A percentile compares a stretch with the other conserved stretches of the same genome.
Conservation (phyloP, 2,797 vertebrate species). For the Rhinella marina region DNA sequence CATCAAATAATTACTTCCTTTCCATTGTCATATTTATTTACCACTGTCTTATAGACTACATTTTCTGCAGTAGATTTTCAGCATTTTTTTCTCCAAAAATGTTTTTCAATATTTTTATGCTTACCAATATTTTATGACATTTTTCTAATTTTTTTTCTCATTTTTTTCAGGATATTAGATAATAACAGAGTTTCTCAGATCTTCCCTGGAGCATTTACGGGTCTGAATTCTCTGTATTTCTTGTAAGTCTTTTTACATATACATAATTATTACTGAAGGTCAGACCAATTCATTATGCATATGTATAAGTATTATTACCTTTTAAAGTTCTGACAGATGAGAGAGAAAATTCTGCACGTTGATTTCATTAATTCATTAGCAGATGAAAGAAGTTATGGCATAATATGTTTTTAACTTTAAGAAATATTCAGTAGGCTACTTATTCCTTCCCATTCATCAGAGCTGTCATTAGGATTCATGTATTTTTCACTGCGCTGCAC, state of each 20-base stretch:
- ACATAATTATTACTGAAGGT: background rate
- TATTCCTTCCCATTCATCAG: background rate
- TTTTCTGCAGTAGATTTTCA: background rate
- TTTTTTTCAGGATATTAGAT: slow-evolving; percentile 67
- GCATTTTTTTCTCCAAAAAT: background rate
- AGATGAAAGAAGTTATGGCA: background rate
- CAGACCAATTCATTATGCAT: background rate
- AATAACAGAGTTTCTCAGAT: slow-evolving; percentile 69
- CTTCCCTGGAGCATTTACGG: slow-evolving; percentile 65
- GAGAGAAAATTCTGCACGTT: background rate
- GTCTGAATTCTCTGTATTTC: slow-evolving; percentile 71
- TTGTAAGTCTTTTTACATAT: slow-evolving; percentile 67
- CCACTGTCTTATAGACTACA: background rate
- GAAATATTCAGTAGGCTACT: background rate
- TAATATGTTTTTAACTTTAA: background rate
- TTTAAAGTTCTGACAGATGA: background rate
- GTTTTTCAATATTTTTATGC: background rate
- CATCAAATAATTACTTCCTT: background rate
- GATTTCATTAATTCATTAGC: slow-evolving; percentile 3
- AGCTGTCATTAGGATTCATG: background rate
- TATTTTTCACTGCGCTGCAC: background rate
- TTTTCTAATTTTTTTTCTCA: background rate
- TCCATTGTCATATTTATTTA: background rate
- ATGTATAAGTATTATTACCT: background rate
- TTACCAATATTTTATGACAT: background rate